Conservation (phyloP, 2,888 invertebrate species). For the Epinotia brunnichana region DNA sequence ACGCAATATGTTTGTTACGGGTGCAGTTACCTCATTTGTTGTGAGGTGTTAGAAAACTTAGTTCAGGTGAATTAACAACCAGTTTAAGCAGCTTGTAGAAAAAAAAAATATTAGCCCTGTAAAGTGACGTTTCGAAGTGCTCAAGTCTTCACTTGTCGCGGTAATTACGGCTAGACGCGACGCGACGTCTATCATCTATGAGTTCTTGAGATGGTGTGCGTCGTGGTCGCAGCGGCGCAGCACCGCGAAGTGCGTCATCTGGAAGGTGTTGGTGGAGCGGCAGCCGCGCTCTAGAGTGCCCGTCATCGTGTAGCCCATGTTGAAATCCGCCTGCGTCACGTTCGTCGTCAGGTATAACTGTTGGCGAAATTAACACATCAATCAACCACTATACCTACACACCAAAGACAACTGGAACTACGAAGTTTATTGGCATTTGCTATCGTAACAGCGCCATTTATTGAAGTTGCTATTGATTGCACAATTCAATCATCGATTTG, state of each 20-base stretch:
- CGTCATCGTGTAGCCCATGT: conserved; percentile 95
- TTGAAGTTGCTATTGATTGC: neutral
- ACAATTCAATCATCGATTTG: neutral
- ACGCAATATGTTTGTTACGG: too few species aligned
- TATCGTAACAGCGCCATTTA: neutral
- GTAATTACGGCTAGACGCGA: neutral
- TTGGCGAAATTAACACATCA: conserved; percentile 38
- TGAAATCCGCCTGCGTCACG: conserved; percentile 93
- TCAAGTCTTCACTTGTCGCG: neutral
- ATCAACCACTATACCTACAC: neutral
- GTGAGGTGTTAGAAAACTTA: neutral
- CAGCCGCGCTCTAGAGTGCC: conserved; percentile 92
- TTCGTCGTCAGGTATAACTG: conserved; percentile 92
- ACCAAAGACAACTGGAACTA: neutral
- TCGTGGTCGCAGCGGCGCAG: conserved; percentile 91
- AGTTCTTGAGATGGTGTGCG: conserved; percentile 76
- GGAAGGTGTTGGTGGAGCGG: conserved; percentile 89
- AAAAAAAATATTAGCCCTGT: neutral
- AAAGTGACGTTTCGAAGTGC: neutral
- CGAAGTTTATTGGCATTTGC: neutral
- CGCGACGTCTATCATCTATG: conserved; percentile 63
- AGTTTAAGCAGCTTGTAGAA: neutral
- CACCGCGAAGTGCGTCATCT: conserved; percentile 94
- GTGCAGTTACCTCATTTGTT: too few species aligned
- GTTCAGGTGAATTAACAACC: neutral